A percentile compares a stretch with the other conserved stretches of the same genome.
These are phyloP conservation scores for Phyllopteryx taeniolatus DNA, from an alignment of 2,113 vertebrate genomes.

Conservation along the genomic window DNA sequence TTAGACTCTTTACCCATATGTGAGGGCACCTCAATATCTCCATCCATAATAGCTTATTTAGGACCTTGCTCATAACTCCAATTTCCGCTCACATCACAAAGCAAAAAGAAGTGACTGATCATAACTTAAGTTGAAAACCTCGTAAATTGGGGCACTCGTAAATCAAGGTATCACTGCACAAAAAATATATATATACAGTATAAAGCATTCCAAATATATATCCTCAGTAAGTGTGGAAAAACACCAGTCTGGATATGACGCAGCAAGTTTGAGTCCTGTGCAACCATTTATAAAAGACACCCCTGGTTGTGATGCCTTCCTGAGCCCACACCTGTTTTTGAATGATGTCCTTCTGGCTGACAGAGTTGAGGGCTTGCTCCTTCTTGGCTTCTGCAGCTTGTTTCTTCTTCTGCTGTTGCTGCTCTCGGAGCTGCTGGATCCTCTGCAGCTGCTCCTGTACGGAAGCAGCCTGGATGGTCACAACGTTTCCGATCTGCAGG, in stretches of 20 bases:
- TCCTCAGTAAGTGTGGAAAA: neutral
- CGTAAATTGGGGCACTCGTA: no score
- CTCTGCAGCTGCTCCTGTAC: conserved; percentile 94
- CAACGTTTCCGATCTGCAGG: conserved; percentile 86
- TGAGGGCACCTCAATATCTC: no score
- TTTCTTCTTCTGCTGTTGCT: conserved; percentile 90
- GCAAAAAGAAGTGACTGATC: no score
- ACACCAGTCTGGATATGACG: neutral
- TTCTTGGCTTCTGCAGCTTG: conserved; percentile 86
- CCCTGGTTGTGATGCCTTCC: neutral
- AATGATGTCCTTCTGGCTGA: conserved; percentile 92
- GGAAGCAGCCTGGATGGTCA: conserved; percentile 90
- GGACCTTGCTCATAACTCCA: no score
- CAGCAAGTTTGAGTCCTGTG: neutral
- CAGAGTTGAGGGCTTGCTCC: conserved; percentile 84
- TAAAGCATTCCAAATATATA: neutral
- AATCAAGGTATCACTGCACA: no score
- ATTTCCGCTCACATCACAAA: no score
- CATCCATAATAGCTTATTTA: no score
- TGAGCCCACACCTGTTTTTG: conserved; percentile 86
- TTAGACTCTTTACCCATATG: no score
- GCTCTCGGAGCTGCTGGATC: conserved; percentile 92
- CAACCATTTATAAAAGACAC: neutral
- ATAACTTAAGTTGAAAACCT: no score
- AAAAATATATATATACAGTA: neutral